These are phyloP conservation scores for Harlomillsia oculata DNA, from an alignment of 1,140 invertebrate genomes.

Conservation along the genomic window DNA sequence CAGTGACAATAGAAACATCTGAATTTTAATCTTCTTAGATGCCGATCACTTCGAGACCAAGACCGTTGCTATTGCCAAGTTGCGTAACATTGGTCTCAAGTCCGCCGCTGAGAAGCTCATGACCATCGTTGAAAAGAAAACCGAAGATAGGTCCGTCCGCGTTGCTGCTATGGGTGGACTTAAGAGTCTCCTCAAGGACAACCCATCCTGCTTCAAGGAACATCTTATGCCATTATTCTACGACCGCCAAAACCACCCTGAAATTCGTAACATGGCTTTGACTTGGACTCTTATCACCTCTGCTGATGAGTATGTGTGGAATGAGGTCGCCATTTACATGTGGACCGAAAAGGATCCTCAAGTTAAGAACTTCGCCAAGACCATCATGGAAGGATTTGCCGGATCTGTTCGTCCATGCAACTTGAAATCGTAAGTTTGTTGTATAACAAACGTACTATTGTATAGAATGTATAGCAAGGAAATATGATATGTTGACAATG, in stretches of 20 bases:
- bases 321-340: conserved; percentile 31
- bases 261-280: conserved; percentile 21
- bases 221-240: conserved; percentile 32
- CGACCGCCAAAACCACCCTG: conserved; percentile 24
- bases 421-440: conserved; percentile 11
- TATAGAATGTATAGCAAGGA: too few relatives aligned
- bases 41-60: conserved; percentile 22
- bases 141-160: conserved; percentile 25
- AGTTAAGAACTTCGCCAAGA: conserved; percentile 32
- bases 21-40: not conserved
- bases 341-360: conserved; percentile 28
- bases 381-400: conserved; percentile 19
- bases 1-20: not conserved
- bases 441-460: not conserved
- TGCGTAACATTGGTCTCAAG: conserved; percentile 25
- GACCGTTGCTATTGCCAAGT: conserved; percentile 21
- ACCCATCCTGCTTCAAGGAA: conserved; percentile 9
- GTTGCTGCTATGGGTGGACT: conserved; percentile 27
- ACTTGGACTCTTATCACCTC: conserved; percentile 8
- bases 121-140: conserved; percentile 18
- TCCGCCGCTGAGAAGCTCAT: conserved; percentile 21
- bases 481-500: not conserved
- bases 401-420: conserved; percentile 21
- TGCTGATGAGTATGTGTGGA: conserved; percentile 5
- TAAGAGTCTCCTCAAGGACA: conserved; percentile 11